Evolutionary conservation across 2,113 vertebrate species (phyloP).

Genomic region (Equus quagga): DNA sequence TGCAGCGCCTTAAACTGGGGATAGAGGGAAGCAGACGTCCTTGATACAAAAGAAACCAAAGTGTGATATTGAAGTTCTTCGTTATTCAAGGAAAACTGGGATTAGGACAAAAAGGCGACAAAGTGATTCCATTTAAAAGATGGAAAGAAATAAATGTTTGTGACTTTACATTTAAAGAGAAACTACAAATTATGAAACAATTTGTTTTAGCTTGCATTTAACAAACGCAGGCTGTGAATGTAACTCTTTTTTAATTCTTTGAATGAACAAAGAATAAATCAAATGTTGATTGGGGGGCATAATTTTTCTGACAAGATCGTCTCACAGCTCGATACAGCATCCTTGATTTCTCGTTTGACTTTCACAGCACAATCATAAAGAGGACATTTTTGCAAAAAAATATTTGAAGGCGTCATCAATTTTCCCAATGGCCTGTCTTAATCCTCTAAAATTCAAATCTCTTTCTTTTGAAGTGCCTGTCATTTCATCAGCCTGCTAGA

Average conservation of each 20-base stretch:
- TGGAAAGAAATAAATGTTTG: neutral
- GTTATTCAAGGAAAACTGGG: neutral
- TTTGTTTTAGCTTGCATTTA: neutral
- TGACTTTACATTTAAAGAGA: constrained; percentile 42
- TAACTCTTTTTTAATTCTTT: constrained; percentile 47
- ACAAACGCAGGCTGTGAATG: neutral
- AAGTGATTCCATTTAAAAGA: neutral
- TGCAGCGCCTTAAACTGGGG: neutral
- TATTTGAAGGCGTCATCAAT: constrained; percentile 67
- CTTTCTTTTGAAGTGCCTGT: constrained; percentile 71
- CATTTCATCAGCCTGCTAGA: constrained; percentile 39
- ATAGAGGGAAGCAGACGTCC: too few relatives aligned
- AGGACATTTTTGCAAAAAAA: constrained; percentile 63
- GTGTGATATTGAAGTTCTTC: neutral
- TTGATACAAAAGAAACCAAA: neutral
- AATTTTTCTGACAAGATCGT: constrained; percentile 68
- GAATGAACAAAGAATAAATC: constrained; percentile 57
- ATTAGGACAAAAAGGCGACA: neutral
- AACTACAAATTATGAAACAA: neutral
- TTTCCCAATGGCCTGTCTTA: constrained; percentile 75
- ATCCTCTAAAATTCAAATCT: constrained; percentile 67
- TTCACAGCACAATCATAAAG: constrained; percentile 48
- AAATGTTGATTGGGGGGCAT: constrained; percentile 38
- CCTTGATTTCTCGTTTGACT: constrained; percentile 52
- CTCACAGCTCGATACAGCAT: neutral